Base-by-base conservation (phyloP, 2,888 invertebrate species). In the Mellilla xanthometata region DNA sequence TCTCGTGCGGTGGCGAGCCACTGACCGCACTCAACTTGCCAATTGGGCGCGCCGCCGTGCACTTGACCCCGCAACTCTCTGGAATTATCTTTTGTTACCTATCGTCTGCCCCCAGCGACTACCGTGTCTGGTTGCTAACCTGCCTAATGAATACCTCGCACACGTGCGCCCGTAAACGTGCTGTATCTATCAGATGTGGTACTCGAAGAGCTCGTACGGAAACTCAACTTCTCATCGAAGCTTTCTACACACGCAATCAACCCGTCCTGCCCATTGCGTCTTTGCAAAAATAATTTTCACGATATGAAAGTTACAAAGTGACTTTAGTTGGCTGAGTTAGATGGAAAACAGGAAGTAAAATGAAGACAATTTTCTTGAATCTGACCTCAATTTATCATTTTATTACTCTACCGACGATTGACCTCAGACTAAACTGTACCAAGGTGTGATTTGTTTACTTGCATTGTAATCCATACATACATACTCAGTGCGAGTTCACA, bases 51-150 rank as follows among this genome's bases (percentile, higher is more conserved):
- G 65, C 69, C 76, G 79, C 67, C 81, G 66, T 77, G 79, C 78
- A 82, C 81, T 84, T 87, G 86, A 86, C 83, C 85, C 74, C 78
- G 9, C 76, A 75, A 76, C 28, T 74, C 76, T 76, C 71, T 76
- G 76, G 68, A 81, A 81, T 83, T 79, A 76, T 76, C 72, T 72
- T 73, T 72, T 73, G 74, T 76, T 77, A 75, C 75, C 80, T 80
- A 75, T 77, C 69, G 75, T 72, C 78, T 74, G 73, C 58, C 60
- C 62, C 51, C 56, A 40, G 44, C 58, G 63, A 66, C 70, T 71
- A 68, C 65, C 68, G 70, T 67, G 65, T 68, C 65, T 64, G 59
- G 72, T 71, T 66, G 59, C 69, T 62, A 38, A 19, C 24, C 12
- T 22, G 35, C 10, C 15, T 35, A 35, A 27, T 36, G 28, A 36